Percentiles rank a stretch among this genome's conserved stretches.
Evolutionary conservation across 2,797 vertebrate genomes (phyloP).

Genomic region (Hippoglossus hippoglossus): DNA sequence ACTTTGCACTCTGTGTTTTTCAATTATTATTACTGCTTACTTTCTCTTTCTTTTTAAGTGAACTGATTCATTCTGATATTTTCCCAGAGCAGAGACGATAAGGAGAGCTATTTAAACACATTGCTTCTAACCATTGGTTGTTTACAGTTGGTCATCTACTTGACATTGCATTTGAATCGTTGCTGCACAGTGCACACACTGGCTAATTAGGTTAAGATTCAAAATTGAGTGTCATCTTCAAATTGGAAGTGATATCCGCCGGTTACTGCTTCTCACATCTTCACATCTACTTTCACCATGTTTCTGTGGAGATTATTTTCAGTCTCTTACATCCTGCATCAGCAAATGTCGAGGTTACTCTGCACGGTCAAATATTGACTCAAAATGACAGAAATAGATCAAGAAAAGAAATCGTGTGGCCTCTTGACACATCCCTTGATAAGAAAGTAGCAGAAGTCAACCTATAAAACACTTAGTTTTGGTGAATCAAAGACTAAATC

Average conservation of each 20-base stretch:
- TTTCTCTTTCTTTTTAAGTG: background rate
- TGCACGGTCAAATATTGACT: constrained; percentile 1
- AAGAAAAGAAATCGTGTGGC: background rate
- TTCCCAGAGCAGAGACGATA: background rate
- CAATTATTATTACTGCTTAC: too few species aligned
- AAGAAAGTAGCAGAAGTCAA: background rate
- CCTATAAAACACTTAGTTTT: background rate
- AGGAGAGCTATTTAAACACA: constrained; percentile 17
- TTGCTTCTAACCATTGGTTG: constrained; percentile 4
- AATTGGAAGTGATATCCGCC: constrained; percentile 20
- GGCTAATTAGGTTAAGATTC: constrained; percentile 38
- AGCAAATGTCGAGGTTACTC: background rate
- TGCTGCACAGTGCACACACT: background rate
- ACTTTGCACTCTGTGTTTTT: background rate
- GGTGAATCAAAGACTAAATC: background rate
- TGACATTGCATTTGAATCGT: constrained; percentile 29
- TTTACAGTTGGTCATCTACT: constrained; percentile 25
- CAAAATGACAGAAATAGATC: background rate
- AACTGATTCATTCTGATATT: background rate
- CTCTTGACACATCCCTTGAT: background rate
- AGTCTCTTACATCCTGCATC: background rate
- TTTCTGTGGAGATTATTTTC: background rate
- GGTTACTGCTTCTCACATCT: background rate
- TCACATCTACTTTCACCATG: background rate
- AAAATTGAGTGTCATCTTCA: constrained; percentile 30